Conservation (phyloP, 2,888 invertebrate species). For the Anagyrus pseudococci region DNA sequence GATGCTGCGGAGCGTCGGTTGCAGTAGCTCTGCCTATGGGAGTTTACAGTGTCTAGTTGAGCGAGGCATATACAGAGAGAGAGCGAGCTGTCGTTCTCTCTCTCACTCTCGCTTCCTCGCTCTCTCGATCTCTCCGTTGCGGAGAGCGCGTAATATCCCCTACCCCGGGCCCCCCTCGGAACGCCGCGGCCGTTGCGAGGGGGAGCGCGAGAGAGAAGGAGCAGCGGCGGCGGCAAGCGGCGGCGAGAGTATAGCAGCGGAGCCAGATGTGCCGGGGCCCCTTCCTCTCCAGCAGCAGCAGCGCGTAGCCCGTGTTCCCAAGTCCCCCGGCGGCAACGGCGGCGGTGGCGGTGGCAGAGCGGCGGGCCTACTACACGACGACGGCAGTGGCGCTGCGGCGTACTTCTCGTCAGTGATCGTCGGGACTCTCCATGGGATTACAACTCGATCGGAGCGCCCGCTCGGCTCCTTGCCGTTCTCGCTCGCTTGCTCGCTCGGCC, state of each 20-base stretch:
- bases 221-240: neutral
- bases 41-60: no score
- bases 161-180: neutral
- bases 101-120: slow-evolving; percentile 3
- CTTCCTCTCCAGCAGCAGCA: neutral
- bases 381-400: neutral
- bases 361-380: no score
- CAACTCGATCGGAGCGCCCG: slow-evolving; percentile 8
- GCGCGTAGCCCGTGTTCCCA: neutral
- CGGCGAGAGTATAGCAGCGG: neutral
- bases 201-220: neutral
- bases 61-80: no score
- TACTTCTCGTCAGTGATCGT: slow-evolving; percentile 27
- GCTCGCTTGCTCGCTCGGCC: neutral
- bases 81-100: no score
- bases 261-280: no score
- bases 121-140: no score
- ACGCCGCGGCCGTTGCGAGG: no score
- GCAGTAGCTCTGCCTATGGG: no score
- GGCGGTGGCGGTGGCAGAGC: no score
- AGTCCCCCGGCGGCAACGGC: neutral
- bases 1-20: neutral
- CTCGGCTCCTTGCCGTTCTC: neutral
- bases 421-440: slow-evolving; percentile 19
- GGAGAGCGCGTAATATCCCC: no score